phyloP scores from a whole-genome alignment of 2,888 invertebrate species.

The Limenitis camilla region DNA sequence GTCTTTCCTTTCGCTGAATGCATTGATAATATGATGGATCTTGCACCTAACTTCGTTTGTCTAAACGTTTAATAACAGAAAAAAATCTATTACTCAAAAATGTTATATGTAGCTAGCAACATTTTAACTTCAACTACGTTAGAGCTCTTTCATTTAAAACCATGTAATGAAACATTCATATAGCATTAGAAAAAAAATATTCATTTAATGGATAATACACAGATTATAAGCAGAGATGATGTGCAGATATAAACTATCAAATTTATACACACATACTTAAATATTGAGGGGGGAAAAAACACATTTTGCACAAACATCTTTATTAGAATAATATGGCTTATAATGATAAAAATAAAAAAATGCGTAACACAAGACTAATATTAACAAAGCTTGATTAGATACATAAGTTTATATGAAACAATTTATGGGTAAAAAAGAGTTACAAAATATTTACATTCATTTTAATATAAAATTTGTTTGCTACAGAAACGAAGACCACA shows the following conservation, averaged over 20 bases:
- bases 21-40: slow-evolving; percentile 13
- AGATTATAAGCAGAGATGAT: background rate
- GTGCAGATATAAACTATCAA: no score
- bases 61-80: slow-evolving; percentile 3
- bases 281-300: no score
- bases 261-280: no score
- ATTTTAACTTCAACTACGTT: slow-evolving; percentile 5
- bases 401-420: no score
- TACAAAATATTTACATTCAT: slow-evolving; percentile 4
- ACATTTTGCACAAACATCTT: no score
- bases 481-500: slow-evolving; percentile 68
- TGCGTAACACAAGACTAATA: no score
- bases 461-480: slow-evolving; percentile 47
- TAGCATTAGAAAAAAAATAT: background rate
- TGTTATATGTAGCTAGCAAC: slow-evolving; percentile 4
- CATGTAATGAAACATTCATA: slow-evolving; percentile 5
- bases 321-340: no score
- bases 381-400: no score
- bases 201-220: background rate
- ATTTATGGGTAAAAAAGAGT: no score
- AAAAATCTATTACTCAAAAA: background rate
- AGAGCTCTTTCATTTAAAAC: slow-evolving; percentile 5
- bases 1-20: slow-evolving; percentile 33
- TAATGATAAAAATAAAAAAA: no score
- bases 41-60: slow-evolving; percentile 4